These are phyloP conservation scores for Tadarida brasiliensis DNA, from an alignment of 2,797 vertebrate species.

Conservation along the genomic window DNA sequence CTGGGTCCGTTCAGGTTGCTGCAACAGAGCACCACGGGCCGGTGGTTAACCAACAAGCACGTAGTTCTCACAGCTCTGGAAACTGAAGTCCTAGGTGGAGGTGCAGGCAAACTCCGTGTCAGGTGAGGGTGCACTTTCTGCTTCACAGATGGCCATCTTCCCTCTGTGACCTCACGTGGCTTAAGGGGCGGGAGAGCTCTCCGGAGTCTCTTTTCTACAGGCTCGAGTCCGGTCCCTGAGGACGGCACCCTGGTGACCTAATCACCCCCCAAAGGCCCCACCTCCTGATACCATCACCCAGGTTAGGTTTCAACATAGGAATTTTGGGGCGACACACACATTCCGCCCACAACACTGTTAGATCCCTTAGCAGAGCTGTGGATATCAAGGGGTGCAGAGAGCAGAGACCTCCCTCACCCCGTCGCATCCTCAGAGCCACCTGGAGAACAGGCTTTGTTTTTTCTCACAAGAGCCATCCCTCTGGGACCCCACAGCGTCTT, in stretches of 20 bases:
- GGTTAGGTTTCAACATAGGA: background rate
- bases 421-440: background rate
- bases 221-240: too few species aligned
- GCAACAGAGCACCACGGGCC: background rate
- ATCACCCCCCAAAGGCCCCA: background rate
- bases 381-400: rapidly evolving
- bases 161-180: background rate
- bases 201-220: background rate
- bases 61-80: background rate
- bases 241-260: background rate
- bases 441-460: background rate
- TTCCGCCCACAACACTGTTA: background rate
- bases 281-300: background rate
- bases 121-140: background rate
- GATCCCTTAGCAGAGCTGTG: background rate
- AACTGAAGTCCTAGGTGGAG: background rate
- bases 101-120: background rate
- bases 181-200: background rate
- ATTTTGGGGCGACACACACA: background rate
- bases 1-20: background rate
- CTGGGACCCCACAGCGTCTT: background rate
- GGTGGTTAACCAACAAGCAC: background rate
- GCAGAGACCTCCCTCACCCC: background rate
- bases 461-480: background rate
- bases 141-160: background rate